Conservation (phyloP, 2,888 invertebrate species). For the Sympetrum striolatum region DNA sequence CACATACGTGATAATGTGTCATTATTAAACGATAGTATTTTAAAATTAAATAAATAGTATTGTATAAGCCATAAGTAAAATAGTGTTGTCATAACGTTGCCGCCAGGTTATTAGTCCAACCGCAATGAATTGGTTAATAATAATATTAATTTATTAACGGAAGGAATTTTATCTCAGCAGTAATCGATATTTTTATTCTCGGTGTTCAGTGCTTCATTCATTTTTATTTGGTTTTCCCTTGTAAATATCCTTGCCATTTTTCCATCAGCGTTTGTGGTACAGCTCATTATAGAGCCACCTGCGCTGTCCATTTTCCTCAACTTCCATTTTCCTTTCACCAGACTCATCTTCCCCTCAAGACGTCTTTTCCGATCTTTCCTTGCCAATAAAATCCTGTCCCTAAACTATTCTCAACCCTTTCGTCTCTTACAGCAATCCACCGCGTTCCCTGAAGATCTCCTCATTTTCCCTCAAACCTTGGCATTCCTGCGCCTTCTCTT, state of each 20-base stretch:
- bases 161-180: too few species aligned
- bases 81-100: too few species aligned
- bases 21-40: too few species aligned
- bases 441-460: not conserved
- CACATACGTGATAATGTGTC: too few species aligned
- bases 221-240: not conserved
- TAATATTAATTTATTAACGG: too few species aligned
- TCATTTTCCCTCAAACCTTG: not conserved
- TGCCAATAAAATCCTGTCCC: not conserved
- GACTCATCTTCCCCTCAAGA: not conserved
- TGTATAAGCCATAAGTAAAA: too few species aligned
- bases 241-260: not conserved
- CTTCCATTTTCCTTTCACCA: not conserved
- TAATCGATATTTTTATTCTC: too few species aligned
- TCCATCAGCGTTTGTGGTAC: not conserved
- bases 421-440: not conserved
- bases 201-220: too few species aligned
- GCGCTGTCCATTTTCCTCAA: not conserved
- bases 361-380: not conserved
- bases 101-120: too few species aligned
- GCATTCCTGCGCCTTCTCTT: not conserved
- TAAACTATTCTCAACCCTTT: not conserved
- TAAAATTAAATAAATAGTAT: too few species aligned
- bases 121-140: too few species aligned
- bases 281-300: not conserved